phyloP scores from a whole-genome alignment of 2,113 vertebrate species.

The Entelurus aequoreus region DNA sequence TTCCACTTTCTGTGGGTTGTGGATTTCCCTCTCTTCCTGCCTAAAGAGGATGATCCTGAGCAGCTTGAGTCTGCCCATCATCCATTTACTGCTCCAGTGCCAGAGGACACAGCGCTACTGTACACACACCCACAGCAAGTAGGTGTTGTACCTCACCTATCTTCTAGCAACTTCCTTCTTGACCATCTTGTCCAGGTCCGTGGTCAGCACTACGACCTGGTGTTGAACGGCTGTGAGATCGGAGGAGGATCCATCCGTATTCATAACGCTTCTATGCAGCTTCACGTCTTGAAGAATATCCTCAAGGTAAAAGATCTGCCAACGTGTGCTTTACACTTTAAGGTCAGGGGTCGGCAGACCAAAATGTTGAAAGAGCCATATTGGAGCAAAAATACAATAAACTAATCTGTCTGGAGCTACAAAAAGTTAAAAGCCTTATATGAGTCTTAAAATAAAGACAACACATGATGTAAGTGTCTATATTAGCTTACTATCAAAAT shows the following conservation, averaged over 20 bases:
- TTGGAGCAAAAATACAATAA: too few species aligned
- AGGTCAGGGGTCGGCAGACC: too few species aligned
- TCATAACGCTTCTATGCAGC: constrained; percentile 80
- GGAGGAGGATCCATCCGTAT: constrained; percentile 96
- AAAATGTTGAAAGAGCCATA: too few species aligned
- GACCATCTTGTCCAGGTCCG: constrained; percentile 37
- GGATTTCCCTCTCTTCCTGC: constrained; percentile 93
- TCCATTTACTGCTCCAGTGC: constrained; percentile 89
- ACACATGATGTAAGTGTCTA: too few species aligned
- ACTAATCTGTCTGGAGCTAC: too few species aligned
- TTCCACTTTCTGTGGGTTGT: constrained; percentile 93
- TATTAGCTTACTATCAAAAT: too few species aligned
- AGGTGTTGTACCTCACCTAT: neutral
- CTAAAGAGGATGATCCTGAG: constrained; percentile 74
- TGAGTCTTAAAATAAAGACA: too few species aligned
- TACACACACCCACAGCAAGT: constrained; percentile 84
- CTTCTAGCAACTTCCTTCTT: too few species aligned
- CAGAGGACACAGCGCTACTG: constrained; percentile 77
- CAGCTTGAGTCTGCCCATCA: constrained; percentile 91
- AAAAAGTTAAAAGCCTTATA: too few species aligned
- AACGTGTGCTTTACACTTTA: neutral
- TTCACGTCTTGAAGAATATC: constrained; percentile 75
- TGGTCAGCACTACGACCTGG: constrained; percentile 68
- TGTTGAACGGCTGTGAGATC: constrained; percentile 88
- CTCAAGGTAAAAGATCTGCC: constrained; percentile 74